Conservation (phyloP, 2,797 vertebrate species). For the Argya squamiceps region DNA sequence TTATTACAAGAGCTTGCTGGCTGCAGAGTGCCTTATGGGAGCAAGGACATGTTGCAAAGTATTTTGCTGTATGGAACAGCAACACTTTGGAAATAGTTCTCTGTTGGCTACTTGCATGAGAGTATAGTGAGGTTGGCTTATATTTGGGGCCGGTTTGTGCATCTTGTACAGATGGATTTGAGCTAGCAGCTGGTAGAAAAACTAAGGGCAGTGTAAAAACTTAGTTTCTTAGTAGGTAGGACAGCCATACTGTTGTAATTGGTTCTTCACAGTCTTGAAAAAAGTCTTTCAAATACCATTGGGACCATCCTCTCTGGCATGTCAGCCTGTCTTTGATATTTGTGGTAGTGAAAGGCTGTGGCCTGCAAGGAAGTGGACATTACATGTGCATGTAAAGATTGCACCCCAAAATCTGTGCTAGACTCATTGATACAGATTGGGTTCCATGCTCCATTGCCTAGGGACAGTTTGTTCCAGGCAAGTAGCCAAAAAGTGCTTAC, state of each 20-base stretch:
- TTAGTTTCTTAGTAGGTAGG: neutral
- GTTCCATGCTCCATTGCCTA: neutral
- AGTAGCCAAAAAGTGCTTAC: neutral
- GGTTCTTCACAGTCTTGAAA: neutral
- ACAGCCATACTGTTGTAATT: neutral
- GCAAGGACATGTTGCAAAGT: conserved; percentile 69
- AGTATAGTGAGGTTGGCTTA: neutral
- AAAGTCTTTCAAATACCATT: neutral
- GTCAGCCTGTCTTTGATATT: neutral
- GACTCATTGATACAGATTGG: neutral
- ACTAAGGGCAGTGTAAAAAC: neutral
- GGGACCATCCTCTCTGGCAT: neutral
- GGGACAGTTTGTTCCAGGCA: neutral
- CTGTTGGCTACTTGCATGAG: conserved; percentile 51
- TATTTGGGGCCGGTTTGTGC: conserved; percentile 4
- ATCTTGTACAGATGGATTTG: neutral
- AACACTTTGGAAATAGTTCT: conserved; percentile 55
- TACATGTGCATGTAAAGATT: rapidly evolving
- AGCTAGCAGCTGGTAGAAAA: neutral
- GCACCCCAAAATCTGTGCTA: neutral
- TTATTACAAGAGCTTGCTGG: conserved; percentile 76
- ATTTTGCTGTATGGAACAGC: conserved; percentile 66
- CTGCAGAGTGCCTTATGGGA: conserved; percentile 50
- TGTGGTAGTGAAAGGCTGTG: neutral
- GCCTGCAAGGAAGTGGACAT: neutral